Conservation (phyloP, 2,113 vertebrate genomes). For the Cryptotis parvus region DNA sequence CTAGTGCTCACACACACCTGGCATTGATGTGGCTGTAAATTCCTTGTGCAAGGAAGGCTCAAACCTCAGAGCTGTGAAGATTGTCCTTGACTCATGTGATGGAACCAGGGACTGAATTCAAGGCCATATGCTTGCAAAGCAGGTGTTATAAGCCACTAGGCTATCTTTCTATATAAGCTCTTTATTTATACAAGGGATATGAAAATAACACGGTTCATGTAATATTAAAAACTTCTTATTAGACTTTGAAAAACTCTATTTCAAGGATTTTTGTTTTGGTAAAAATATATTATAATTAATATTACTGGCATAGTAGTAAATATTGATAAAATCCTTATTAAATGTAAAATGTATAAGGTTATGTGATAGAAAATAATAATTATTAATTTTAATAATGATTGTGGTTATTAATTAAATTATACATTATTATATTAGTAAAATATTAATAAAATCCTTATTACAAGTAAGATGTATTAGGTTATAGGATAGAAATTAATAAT, state of each 20-base stretch:
- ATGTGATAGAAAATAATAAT: not conserved
- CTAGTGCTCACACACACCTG: too few species aligned
- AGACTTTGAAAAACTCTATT: not conserved
- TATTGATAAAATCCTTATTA: not conserved
- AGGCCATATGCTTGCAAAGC: too few species aligned
- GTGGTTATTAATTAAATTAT: too few species aligned
- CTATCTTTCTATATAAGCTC: not conserved
- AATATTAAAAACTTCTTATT: too few species aligned
- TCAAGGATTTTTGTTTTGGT: not conserved
- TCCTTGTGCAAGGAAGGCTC: too few species aligned
- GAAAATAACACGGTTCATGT: not conserved
- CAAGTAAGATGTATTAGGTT: not conserved
- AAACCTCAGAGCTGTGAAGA: too few species aligned
- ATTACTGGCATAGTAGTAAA: not conserved
- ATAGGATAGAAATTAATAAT: slow-evolving; percentile 2
- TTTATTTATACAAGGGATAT: not conserved
- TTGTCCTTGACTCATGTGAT: too few species aligned
- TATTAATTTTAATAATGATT: too few species aligned
- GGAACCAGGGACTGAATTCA: too few species aligned
- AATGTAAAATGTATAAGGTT: not conserved
- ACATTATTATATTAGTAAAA: not conserved
- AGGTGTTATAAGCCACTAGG: too few species aligned
- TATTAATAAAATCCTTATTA: not conserved
- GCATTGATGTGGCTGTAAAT: too few species aligned
- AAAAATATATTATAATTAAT: not conserved